Base-by-base conservation (phyloP, 2,797 vertebrate species). In the Syngnathus rostellatus region DNA sequence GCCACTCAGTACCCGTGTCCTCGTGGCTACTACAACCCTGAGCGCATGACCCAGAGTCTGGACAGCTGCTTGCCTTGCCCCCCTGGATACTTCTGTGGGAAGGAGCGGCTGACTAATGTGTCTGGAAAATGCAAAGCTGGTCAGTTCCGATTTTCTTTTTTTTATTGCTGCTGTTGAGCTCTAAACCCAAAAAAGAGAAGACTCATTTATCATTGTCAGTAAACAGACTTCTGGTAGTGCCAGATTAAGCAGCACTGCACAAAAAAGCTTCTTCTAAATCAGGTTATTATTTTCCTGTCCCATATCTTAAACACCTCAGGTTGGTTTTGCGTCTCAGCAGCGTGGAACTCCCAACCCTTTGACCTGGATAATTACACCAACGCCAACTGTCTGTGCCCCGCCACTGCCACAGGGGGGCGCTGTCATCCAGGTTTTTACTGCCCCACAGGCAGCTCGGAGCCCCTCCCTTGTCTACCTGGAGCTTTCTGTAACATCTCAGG, bases 331-430 rank as follows among this genome's bases (percentile, higher is more conserved):
- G 86, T 98, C 72, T 95, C 91, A 0, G 94, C 94, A 57, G 95
- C 94, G 0, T 98, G 96, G 95, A 95, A 91, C 7, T 87, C 95
- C 0, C 93, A 88, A 63, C 95, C 97, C 6, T 98, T 97, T 57
- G 94, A 98, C 81, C 86, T 98, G 76, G 96, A 98, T 84, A 98
- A 98, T 81, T 97, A 98, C 83, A 99, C 95, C 75, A 97, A 80
- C 2, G 87, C 92, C 66, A 95, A 95, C 85, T 98, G 96, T 76
- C 91, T 98, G 23, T 98, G 95, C 68, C 97, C 96, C 1, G 95
- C 94, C 68, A 95, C 94, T 0, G 92, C 94, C 78, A 97, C 94
- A 0, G 96, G 94, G 60, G 95, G 94, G 12, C 94, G 91, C 81
- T 98, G 96, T 73, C 88, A 90, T 5, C 86, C 86, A 10, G 94